A percentile compares a stretch with the other conserved stretches of the same genome.
Conservation (phyloP, 2,888 invertebrate species). For the Tiliacea aurago region DNA sequence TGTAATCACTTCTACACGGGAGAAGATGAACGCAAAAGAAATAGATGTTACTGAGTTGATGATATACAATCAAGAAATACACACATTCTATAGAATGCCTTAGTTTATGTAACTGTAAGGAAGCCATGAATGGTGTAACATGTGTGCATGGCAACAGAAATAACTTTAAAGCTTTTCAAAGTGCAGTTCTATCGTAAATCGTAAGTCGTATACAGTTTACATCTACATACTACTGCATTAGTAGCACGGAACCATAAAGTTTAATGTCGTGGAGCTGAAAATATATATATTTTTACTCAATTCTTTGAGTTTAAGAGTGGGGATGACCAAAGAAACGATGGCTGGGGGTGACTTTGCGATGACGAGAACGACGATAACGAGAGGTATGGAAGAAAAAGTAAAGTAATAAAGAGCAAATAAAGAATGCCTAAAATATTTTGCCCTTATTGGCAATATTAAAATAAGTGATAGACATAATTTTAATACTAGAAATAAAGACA, state of each 20-base stretch:
- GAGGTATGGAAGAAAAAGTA: neutral
- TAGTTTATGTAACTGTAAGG: neutral
- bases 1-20: neutral
- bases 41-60: neutral
- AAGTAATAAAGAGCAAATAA: too few species aligned
- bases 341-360: neutral
- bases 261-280: neutral
- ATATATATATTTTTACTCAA: neutral
- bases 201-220: conserved; percentile 13
- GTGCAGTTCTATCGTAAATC: conserved; percentile 16
- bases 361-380: neutral
- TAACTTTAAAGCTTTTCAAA: conserved; percentile 4
- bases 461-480: too few species aligned
- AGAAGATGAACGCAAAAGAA: neutral
- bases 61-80: neutral
- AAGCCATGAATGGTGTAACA: neutral
- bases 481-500: too few species aligned
- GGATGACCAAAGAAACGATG: neutral
- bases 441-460: too few species aligned
- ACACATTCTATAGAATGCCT: neutral
- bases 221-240: conserved; percentile 23
- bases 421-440: too few species aligned
- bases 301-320: neutral
- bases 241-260: conserved; percentile 14
- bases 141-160: neutral